Base-by-base conservation (phyloP, 92 coral and sea anemone species). In the Phenganax stokvisi region DNA sequence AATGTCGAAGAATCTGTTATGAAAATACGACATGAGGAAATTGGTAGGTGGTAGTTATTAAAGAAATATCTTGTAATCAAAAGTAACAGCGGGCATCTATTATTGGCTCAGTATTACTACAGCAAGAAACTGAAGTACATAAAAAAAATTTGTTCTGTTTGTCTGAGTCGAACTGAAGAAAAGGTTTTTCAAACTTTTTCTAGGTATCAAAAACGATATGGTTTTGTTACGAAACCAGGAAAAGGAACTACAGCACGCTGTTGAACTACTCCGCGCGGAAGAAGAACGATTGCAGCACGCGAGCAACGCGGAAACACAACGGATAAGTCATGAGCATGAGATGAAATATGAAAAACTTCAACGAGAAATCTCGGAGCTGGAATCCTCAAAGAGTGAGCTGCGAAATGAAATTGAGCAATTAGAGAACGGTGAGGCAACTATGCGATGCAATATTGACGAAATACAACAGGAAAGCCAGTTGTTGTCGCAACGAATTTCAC, bases 261-360 rank as follows among this genome's bases (percentile, higher is more conserved):
- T 92, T 54, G 79, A 81, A 12, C 61, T 74, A 16, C 89, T 96
- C 6, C 87, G 86, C 71, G 90, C 86, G 29, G 92, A 89, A 31
- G 89, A 89, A 27, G 28, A 79, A 17, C 74, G 74, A 7, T 9
- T 51, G 52, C 53, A 17, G 52, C 51, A 79, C 7, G 20, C 60
- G 12, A 79, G 69, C 53, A 74, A 79, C 51, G 1, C 17, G 17
- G 61, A 64, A 53, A 51, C 55, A 7, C 51, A 16, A 44, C 37
- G 83, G 53, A 78, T 58, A 37, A 63, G 61, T 28, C 64, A 73
- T 20, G 79, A 82, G 12, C 63, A 79, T 64, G 89, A 87, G 54
- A 71, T 53, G 54, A 81, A 83, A 52, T 47, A 75, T 15, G 84
- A 80, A 60, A 31, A 55, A 6, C 59, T 83, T 57, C 86, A 71